Evolutionary conservation across 2,113 vertebrate species (phyloP), one percentile per base, ranked within the genome.

Genomic region (Hemiprocne comata): DNA sequence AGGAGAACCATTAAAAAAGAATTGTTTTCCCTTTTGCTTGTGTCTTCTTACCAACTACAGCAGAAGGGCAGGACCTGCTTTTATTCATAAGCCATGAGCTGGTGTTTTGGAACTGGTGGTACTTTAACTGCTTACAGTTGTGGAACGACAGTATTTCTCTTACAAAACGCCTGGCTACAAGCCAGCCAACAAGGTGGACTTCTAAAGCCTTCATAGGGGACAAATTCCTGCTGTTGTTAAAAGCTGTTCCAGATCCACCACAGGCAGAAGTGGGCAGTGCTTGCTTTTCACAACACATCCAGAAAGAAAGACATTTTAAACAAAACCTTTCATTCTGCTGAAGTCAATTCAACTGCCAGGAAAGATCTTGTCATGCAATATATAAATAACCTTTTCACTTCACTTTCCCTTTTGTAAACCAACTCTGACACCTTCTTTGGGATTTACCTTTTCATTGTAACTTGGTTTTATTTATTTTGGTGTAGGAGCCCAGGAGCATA

Each of bases 371-470:
- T 90, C 85, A 70, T 60, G 64, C 31, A 93, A 5, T 50, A 48
- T 26, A 25, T 7, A 28, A 96, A 93, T 93, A 96, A 87, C 86
- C 83, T 93, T 96, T 93, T 90, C 53, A 50, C 53, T 92, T 84
- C 87, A 90, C 76, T 31, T 89, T 89, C 19, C 34, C 51, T 86
- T 95, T 77, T 77, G 69, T 60, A 95, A 95, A 96, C 75, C 75
- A 78, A 11, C 38, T 20, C 79, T 91, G 90, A 95, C 93, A 89
- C 85, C 48, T 92, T 88, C 92, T 77, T 88, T 81, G 93, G 93
- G 94, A 93, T 92, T 95, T 90, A 91, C 90, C 88, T 92, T 96
- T 94, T 85, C 88, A 54, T 46, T 78, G 53, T 78, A 88, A 89
- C 92, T 66, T 34, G 50, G 16, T 53, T 96, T 90, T 94, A 94